Conservation (phyloP, 2,888 invertebrate genomes). For the Zeuzera pyrina region DNA sequence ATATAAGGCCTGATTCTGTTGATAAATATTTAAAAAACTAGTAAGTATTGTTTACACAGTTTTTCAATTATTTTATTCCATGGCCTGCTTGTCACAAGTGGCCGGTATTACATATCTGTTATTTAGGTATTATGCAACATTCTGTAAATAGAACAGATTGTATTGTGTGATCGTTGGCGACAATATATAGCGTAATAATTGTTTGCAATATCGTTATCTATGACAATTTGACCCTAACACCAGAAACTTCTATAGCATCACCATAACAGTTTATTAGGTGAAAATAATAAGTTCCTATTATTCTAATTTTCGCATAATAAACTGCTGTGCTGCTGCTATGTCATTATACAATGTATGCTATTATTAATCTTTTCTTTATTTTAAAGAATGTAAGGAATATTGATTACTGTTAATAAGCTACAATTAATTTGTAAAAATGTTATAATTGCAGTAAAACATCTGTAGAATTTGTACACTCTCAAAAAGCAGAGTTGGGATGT, state of each 20-base stretch:
- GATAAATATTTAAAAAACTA: conserved; percentile 91
- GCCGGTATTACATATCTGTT: background rate
- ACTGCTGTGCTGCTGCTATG: no score
- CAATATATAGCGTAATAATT: conserved; percentile 13
- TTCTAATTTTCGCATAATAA: no score
- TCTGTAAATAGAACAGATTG: conserved; percentile 42
- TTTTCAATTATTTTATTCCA: conserved; percentile 24
- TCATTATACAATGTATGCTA: background rate
- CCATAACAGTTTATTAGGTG: background rate
- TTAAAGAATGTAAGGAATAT: no score
- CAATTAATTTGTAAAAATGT: no score
- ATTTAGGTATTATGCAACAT: conserved; percentile 46
- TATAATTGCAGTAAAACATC: conserved; percentile 77
- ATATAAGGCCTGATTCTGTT: conserved; percentile 91
- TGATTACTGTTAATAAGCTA: no score
- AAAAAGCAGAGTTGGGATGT: conserved; percentile 81
- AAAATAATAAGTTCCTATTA: conserved; percentile 3
- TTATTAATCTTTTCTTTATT: no score
- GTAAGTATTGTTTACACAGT: conserved; percentile 74
- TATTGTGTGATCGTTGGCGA: conserved; percentile 14
- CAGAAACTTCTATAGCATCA: background rate
- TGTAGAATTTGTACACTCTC: conserved; percentile 82
- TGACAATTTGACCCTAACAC: conserved; percentile 1
- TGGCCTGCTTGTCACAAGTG: conserved; percentile 3
- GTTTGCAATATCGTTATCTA: conserved; percentile 27